Conservation (phyloP, 2,797 vertebrate species). For the Periophthalmus magnuspinnatus region DNA sequence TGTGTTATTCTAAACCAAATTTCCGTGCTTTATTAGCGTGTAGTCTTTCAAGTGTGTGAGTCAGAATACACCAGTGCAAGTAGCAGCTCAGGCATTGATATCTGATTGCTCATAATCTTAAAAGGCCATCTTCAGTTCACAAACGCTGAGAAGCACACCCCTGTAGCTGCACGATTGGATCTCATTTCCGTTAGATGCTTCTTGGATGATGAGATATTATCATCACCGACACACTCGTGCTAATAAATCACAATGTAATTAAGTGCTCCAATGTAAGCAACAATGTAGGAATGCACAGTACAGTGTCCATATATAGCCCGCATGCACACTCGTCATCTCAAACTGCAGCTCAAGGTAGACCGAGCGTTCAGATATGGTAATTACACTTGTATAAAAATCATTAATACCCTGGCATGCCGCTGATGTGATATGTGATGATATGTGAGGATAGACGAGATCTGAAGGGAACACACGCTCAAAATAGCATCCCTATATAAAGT, state of each 20-base stretch:
- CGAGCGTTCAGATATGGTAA: background rate
- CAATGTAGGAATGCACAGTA: background rate
- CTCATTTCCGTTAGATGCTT: conserved; percentile 11
- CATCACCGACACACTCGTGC: background rate
- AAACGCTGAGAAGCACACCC: background rate
- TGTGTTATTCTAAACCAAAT: background rate
- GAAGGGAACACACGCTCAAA: conserved; percentile 4
- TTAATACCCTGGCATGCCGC: background rate
- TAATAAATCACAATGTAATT: conserved; percentile 8
- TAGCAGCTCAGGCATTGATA: conserved; percentile 7
- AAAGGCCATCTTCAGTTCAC: conserved; percentile 8
- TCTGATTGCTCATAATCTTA: conserved; percentile 1
- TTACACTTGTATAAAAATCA: background rate
- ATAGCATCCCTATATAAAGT: background rate
- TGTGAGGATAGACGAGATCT: background rate
- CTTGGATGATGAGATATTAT: conserved; percentile 1
- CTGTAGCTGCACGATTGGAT: background rate
- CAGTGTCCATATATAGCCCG: background rate
- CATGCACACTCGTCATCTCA: background rate
- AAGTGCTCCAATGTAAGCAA: background rate
- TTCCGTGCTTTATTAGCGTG: background rate
- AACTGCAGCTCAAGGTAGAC: background rate
- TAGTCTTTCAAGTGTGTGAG: background rate
- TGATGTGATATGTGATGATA: background rate
- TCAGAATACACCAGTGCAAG: conserved; percentile 1